Base-by-base conservation (phyloP, 1,140 invertebrate species). In the Batillaria attramentaria region DNA sequence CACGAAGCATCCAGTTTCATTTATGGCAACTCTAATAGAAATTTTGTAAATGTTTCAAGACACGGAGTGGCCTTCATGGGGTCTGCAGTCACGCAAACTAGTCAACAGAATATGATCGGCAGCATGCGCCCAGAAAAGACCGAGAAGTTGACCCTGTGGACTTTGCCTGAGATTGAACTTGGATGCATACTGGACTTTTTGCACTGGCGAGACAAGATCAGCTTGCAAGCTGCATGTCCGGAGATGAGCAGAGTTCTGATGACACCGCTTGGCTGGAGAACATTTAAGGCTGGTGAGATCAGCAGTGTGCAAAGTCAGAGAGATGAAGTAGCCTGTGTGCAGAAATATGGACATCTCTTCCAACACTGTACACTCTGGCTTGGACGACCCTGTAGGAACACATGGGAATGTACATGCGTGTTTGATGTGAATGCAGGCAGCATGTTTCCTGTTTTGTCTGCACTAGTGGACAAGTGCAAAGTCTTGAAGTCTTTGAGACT, bases 311-410 rank as follows among this genome's bases (percentile, higher is more conserved):
- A 75, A 24, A 41, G 37, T 5, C 54, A 62, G 20, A 50, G 62
- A 18, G 73, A 75, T 28, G 73, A 75, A 28, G 16, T 75, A 5
- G 73, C 54, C 16, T 39, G 35, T 5, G 73, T 75, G 20, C 57
- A 75, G 16, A 39, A 62, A 39, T 75, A 62, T 42, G 73, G 73
- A 4, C 57, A 54, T 31, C 54, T 75, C 54, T 75, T 75, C n/a
- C 73, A 75, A 39, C 73, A 75, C 57, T 75, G 73, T 57, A 75
- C 54, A 13, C 31, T 75, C 20, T 75, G 73, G 73, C 57, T 75
- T 4, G 73, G 73, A 2, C 37, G 57, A 65, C 73, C 73, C 2
- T 75, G 73, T 39, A 16, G 73, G 24, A 75, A 33, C 20, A 62
- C 18, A 0, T 62, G 73, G 73, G 73, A 75, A 28, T 75, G 73